Conservation (phyloP, 2,113 vertebrate genomes). For the Aix galericulata region DNA sequence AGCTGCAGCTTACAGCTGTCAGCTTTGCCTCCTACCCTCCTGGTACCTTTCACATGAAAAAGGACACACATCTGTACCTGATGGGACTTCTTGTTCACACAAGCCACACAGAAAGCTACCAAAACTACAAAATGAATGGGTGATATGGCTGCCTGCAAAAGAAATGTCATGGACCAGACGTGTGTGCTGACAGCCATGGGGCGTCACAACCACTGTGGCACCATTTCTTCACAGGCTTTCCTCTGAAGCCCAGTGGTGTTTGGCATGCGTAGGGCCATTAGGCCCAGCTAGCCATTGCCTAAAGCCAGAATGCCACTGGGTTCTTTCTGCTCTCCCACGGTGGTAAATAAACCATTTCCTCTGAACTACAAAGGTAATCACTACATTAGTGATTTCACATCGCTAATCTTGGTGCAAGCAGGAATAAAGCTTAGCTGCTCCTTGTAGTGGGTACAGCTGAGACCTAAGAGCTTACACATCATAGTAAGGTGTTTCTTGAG, state of each 20-base stretch:
- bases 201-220: background rate
- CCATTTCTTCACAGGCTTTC: background rate
- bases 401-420: background rate
- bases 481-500: background rate
- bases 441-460: background rate
- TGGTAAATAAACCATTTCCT: background rate
- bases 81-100: background rate
- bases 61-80: background rate
- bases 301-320: background rate
- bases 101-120: background rate
- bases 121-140: background rate
- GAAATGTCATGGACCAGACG: rapidly evolving
- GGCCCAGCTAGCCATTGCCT: background rate
- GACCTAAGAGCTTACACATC: background rate
- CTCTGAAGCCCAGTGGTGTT: background rate
- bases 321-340: background rate
- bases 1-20: background rate
- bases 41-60: background rate
- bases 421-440: background rate
- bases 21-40: background rate
- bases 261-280: background rate
- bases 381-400: background rate
- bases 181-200: background rate
- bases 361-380: rapidly evolving
- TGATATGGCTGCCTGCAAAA: background rate